A percentile compares a stretch with the other conserved stretches of the same genome.
Evolutionary conservation across 2,113 vertebrate species (phyloP).

Genomic region (Chionis minor): DNA sequence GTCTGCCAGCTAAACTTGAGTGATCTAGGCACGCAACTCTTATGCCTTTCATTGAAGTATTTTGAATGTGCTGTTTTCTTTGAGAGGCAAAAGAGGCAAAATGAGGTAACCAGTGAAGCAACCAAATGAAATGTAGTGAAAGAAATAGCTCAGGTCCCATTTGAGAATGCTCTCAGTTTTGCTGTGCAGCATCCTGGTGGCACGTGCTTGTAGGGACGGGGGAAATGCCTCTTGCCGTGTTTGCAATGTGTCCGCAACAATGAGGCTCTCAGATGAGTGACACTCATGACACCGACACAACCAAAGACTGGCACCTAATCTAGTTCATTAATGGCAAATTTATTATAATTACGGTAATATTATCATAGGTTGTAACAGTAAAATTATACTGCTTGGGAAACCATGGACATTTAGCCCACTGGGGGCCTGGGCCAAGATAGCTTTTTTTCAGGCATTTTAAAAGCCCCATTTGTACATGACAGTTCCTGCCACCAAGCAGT

Average conservation of each 20-base stretch:
- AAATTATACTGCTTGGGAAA: background rate
- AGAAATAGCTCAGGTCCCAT: background rate
- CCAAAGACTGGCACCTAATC: background rate
- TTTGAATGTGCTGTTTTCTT: background rate
- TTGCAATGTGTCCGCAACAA: rapidly evolving
- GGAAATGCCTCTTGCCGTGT: background rate
- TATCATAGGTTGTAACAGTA: background rate
- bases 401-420: rapidly evolving
- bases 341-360: too few species aligned
- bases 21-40: background rate
- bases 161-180: background rate
- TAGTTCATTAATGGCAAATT: background rate
- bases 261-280: background rate
- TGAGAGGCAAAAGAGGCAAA: background rate
- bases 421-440: background rate
- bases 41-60: background rate
- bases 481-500: background rate
- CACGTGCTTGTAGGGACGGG: rapidly evolving
- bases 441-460: background rate
- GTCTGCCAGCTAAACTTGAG: background rate
- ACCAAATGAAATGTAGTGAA: background rate
- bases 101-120: background rate
- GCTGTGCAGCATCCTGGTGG: background rate
- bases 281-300: background rate
- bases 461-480: background rate